A percentile compares a stretch with the other conserved stretches of the same genome.
These are phyloP conservation scores for Carettochelys insculpta DNA, from an alignment of 2,113 vertebrate genomes.

Conservation along the genomic window DNA sequence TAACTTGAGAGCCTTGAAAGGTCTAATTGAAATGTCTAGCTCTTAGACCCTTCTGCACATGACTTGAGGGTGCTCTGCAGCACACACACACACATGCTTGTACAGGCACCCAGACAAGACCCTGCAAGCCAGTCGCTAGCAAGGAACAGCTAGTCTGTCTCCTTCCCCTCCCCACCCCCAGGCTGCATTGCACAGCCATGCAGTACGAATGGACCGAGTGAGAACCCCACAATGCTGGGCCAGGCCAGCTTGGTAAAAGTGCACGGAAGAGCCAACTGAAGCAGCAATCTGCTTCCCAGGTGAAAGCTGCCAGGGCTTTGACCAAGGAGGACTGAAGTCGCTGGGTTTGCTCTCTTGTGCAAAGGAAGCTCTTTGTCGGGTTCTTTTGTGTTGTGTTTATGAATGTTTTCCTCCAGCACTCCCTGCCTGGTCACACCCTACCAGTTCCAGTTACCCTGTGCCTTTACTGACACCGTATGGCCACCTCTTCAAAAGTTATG, in stretches of 20 bases:
- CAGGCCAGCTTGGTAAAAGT: not conserved
- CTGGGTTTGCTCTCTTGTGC: not conserved
- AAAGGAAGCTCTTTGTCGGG: not conserved
- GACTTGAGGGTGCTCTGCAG: not conserved
- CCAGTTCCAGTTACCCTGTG: not conserved
- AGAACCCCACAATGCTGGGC: too few species aligned
- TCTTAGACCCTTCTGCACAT: not conserved
- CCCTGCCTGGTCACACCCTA: not conserved
- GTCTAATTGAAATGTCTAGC: not conserved
- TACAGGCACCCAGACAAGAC: rapidly evolving
- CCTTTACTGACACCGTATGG: not conserved
- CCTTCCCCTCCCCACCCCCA: too few species aligned
- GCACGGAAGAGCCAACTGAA: too few species aligned
- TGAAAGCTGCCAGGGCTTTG: not conserved
- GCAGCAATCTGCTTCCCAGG: not conserved
- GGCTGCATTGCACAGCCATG: not conserved
- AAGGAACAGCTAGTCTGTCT: too few species aligned
- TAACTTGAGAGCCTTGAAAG: not conserved
- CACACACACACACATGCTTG: not conserved
- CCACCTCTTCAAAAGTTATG: not conserved
- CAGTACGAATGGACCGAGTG: too few species aligned
- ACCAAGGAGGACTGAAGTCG: not conserved
- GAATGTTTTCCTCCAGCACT: not conserved
- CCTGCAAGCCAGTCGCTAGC: too few species aligned
- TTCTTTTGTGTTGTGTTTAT: not conserved